These are phyloP conservation scores for Ptychobarbus kaznakovi DNA, from an alignment of 2,797 vertebrate genomes.

Conservation along the genomic window DNA sequence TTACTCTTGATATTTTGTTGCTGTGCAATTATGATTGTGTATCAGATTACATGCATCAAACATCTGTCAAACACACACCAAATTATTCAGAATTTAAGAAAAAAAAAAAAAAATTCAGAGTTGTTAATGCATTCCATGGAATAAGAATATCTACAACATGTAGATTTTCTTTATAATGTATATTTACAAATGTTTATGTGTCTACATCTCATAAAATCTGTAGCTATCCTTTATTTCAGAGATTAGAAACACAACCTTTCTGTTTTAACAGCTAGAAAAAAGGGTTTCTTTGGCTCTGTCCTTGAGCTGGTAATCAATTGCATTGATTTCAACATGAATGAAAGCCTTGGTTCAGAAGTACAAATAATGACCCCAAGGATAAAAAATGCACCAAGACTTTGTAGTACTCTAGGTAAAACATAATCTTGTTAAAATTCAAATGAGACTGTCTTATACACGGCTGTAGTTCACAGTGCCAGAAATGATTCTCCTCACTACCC, in stretches of 20 bases:
- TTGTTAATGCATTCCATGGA: not conserved
- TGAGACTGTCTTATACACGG: not conserved
- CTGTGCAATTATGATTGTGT: not conserved
- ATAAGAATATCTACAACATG: not conserved
- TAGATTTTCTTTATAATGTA: not conserved
- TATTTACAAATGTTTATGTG: not conserved
- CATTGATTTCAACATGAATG: constrained; percentile 48
- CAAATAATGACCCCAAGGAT: constrained; percentile 15
- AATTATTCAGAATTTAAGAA: not conserved
- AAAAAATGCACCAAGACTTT: not conserved
- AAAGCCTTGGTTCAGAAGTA: constrained; percentile 29
- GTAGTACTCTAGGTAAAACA: not conserved
- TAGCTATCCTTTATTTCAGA: constrained; percentile 1
- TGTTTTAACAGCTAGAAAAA: constrained; percentile 25
- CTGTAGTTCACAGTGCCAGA: not conserved
- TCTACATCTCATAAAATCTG: not conserved
- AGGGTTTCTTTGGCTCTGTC: constrained; percentile 24
- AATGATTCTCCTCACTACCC: constrained; percentile 31
- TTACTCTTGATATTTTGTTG: not conserved
- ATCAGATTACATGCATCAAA: not conserved
- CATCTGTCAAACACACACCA: not conserved
- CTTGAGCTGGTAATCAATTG: constrained; percentile 46
- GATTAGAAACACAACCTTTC: not conserved
- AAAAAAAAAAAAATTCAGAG: not conserved
- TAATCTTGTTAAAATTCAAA: constrained; percentile 10